Base-by-base conservation (phyloP, 2,888 invertebrate species). In the Cryptus armator region DNA sequence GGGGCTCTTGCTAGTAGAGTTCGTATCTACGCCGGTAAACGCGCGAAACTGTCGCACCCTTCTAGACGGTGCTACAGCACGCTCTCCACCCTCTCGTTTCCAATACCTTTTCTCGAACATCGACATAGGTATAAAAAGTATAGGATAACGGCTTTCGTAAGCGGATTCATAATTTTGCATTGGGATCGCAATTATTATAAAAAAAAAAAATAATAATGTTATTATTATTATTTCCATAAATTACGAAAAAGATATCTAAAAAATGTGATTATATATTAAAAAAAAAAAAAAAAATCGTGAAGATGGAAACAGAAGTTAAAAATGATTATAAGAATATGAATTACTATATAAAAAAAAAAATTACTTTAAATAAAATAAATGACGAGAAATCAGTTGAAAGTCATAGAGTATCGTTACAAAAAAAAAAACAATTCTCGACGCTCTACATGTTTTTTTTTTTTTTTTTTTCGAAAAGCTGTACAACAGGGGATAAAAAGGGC, bases 41-140 rank as follows among this genome's bases (percentile, higher is more conserved):
- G 62, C 62, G 62, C 62, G 43, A 75, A 68, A 68, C 67, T 46
- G 76, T 71, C 66, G 68, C 14, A 76, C 75, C 43, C 64, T 67
- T 67, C 37, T 72, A 19, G 76, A 62, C 71, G 71, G 37, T 71
- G 64, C 71, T 53, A 48, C 79, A 79, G 62, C 74, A 74, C 59
- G 62, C 66, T 66, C 56, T 67, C 56, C 53, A 51, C 70, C 62
- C 32, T 79, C 62, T 79, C 19, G 14, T 12, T 16, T 10, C 56
- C n/a, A 62, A 70, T 16, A 29, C 48, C 19, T 44, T 48, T 43
- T 24, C 24, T 24, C 46, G 16, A 62, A 62, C 51, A 29, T 70
- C 29, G 62, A 24, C 53, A 81, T 59, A 59, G 46, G 29, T 74
- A 74, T 46, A 37, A 44, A 6, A 1, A 14, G 29, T 16, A 51